Percentiles rank a stretch among this genome's conserved stretches.
phyloP scores from a whole-genome alignment of 1,140 invertebrate species.

The Goniozus legneri region DNA sequence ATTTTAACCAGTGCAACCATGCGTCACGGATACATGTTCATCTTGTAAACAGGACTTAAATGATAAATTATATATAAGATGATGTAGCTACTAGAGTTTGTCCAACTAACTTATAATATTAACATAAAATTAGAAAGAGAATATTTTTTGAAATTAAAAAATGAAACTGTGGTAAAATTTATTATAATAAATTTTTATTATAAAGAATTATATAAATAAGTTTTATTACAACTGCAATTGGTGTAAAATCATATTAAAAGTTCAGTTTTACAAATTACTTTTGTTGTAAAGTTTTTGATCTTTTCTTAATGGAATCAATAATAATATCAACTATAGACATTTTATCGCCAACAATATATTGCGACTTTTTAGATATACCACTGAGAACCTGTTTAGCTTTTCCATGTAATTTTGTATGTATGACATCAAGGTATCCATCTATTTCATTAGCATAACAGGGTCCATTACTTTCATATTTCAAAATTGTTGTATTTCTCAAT shows the following conservation, averaged over 20 bases:
- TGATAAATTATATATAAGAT: too few relatives aligned
- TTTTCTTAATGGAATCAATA: slow-evolving; percentile 18
- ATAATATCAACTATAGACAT: slow-evolving; percentile 42
- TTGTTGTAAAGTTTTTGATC: slow-evolving; percentile 3
- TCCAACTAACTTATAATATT: too few relatives aligned
- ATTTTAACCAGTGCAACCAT: too few relatives aligned
- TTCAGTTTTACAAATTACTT: neutral
- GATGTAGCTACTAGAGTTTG: too few relatives aligned
- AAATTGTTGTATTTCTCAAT: slow-evolving; percentile 26
- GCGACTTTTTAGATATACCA: slow-evolving; percentile 10
- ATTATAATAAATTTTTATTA: neutral
- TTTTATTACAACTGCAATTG: neutral
- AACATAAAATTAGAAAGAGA: too few relatives aligned
- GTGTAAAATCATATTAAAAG: neutral
- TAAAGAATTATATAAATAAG: neutral
- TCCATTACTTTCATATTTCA: slow-evolving; percentile 49
- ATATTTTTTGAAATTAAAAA: too few relatives aligned
- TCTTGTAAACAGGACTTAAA: too few relatives aligned
- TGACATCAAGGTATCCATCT: slow-evolving; percentile 55
- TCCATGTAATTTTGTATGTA: slow-evolving; percentile 29
- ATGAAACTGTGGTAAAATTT: too few relatives aligned
- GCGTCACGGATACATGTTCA: too few relatives aligned
- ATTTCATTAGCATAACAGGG: slow-evolving; percentile 45
- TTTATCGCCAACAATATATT: slow-evolving; percentile 30
- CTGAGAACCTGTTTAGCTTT: slow-evolving; percentile 6